These are phyloP conservation scores for Albula goreensis DNA, from an alignment of 2,113 vertebrate genomes.

Conservation along the genomic window DNA sequence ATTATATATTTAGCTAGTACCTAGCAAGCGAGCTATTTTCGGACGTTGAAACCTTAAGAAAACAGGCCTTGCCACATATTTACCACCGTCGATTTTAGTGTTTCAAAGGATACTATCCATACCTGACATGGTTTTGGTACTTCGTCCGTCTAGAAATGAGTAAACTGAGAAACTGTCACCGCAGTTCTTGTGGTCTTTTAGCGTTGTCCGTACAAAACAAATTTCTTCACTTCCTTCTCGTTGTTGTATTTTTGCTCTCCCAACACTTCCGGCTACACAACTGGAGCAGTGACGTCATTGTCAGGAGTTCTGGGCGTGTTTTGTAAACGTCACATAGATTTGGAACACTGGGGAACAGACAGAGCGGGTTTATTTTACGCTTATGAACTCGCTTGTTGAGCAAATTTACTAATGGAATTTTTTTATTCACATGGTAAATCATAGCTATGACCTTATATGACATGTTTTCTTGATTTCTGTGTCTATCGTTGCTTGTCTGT, in stretches of 20 bases:
- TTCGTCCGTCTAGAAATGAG: not conserved
- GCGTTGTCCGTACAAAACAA: not conserved
- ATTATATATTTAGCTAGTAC: not conserved
- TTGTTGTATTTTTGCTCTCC: conserved; percentile 40
- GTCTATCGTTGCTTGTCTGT: not conserved
- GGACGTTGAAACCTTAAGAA: not conserved
- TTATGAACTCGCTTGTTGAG: not conserved
- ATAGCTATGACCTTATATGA: conserved; percentile 5
- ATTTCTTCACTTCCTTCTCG: conserved; percentile 26
- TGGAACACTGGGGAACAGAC: not conserved
- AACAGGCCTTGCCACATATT: not conserved
- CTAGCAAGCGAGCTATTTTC: not conserved
- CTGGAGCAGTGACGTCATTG: conserved; percentile 62
- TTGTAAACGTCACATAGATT: conserved; percentile 50
- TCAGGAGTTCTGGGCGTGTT: conserved; percentile 58
- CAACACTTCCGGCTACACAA: conserved; percentile 65
- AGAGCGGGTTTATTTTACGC: not conserved
- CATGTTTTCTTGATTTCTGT: not conserved
- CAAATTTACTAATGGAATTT: conserved; percentile 20
- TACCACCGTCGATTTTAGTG: not conserved
- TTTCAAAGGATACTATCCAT: conserved; percentile 79
- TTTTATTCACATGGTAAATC: not conserved
- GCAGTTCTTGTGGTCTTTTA: not conserved
- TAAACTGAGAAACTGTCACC: not conserved
- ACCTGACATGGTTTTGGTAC: conserved; percentile 51